phyloP scores from a whole-genome alignment of 2,888 invertebrate species.

The Stenurella melanura region DNA sequence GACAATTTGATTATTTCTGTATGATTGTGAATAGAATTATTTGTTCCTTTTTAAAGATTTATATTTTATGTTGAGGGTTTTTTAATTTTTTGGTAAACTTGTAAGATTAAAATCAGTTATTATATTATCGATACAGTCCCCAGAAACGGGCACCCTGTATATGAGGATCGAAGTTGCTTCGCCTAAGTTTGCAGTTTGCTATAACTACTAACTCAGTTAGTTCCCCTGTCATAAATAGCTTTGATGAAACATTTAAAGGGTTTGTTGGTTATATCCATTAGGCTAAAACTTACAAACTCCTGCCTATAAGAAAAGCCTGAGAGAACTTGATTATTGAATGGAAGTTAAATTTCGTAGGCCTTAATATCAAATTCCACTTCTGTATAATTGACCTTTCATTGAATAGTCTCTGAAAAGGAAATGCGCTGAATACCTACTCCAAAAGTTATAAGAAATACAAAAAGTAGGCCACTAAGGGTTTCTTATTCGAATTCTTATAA shows the following conservation, averaged over 20 bases:
- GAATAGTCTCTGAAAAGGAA: constrained; percentile 16
- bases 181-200: constrained; percentile 26
- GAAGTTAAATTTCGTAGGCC: constrained; percentile 21
- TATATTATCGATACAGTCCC: no score
- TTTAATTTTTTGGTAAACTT: no score
- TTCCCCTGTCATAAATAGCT: constrained; percentile 30
- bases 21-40: no score
- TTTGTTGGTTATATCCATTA: constrained; percentile 39
- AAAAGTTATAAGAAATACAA: constrained; percentile 24
- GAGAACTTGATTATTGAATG: constrained; percentile 23
- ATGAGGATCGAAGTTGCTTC: background rate
- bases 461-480: background rate
- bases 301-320: constrained; percentile 24
- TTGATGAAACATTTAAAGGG: constrained; percentile 33
- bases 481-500: background rate
- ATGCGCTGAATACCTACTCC: constrained; percentile 16
- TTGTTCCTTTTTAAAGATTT: no score
- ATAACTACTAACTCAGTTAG: constrained; percentile 30
- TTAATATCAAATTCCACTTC: constrained; percentile 24
- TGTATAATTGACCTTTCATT: constrained; percentile 32
- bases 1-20: no score
- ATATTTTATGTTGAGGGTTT: no score
- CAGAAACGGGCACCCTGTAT: background rate
- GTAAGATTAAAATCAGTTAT: no score
- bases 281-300: constrained; percentile 29